Conservation (phyloP, 2,797 vertebrate genomes). For the Fundulus diaphanus region DNA sequence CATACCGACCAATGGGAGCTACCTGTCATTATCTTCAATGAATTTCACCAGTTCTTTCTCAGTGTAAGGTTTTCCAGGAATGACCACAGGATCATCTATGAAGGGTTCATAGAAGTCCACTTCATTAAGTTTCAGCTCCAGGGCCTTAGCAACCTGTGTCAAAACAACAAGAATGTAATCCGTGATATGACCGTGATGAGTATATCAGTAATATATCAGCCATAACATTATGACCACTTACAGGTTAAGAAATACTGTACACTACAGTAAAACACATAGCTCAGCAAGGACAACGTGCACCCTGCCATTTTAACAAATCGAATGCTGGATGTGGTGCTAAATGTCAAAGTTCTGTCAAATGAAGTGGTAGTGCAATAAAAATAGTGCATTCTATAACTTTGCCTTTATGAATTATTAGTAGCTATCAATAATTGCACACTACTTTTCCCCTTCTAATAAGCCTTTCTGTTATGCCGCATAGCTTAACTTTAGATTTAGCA, state of each 20-base stretch:
- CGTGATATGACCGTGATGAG: background rate
- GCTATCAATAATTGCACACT: too few relatives aligned
- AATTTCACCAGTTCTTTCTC: constrained; percentile 89
- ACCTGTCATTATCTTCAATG: constrained; percentile 88
- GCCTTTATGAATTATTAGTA: too few relatives aligned
- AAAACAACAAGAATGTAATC: constrained; percentile 5
- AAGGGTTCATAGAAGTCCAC: constrained; percentile 94
- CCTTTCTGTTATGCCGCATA: too few relatives aligned
- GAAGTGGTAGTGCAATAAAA: background rate
- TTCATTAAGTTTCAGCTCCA: constrained; percentile 89
- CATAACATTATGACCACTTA: background rate
- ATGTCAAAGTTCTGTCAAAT: background rate
- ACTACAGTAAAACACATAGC: background rate
- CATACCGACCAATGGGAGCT: background rate
- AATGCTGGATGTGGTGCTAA: background rate
- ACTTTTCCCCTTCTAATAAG: too few relatives aligned
- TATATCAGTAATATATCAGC: background rate
- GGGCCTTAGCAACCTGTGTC: constrained; percentile 84
- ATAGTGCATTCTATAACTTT: background rate
- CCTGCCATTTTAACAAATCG: background rate
- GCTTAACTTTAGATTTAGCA: too few relatives aligned
- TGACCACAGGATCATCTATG: constrained; percentile 85
- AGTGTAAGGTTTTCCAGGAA: constrained; percentile 90
- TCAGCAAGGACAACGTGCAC: background rate
- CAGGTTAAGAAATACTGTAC: background rate